Evolutionary conservation across 2,113 vertebrate genomes (phyloP).

Genomic region (Limnothrissa miodon): DNA sequence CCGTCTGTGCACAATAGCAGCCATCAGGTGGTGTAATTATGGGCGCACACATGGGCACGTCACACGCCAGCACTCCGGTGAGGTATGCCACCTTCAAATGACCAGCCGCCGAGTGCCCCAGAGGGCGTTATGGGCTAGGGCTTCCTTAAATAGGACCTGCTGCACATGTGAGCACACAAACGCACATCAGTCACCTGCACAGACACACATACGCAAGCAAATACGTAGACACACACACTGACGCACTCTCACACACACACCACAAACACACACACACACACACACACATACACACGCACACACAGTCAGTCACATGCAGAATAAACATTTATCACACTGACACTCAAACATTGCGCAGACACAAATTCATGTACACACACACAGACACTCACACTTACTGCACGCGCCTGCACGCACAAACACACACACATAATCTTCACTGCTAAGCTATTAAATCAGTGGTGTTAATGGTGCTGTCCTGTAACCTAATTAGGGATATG

Average conservation of each 20-base stretch:
- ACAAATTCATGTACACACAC: too few species aligned
- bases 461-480: not conserved
- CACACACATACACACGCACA: not conserved
- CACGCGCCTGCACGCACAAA: not conserved
- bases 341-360: not conserved
- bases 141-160: conserved; percentile 22
- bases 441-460: conserved; percentile 14
- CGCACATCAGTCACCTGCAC: not conserved
- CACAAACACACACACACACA: not conserved
- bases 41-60: conserved; percentile 19
- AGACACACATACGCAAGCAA: not conserved
- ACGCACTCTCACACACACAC: not conserved
- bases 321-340: not conserved
- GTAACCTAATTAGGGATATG: conserved; percentile 35
- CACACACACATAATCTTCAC: not conserved
- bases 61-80: conserved; percentile 29
- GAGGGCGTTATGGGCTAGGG: not conserved
- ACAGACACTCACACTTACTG: not conserved
- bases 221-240: not conserved
- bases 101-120: conserved; percentile 26
- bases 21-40: conserved; percentile 32
- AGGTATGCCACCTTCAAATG: conserved; percentile 46
- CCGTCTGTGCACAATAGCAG: conserved; percentile 24
- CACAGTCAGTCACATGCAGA: not conserved
- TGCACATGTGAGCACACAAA: conserved; percentile 18